Base-by-base conservation (phyloP, 2,888 invertebrate genomes). In the Xanthorhoe designata region DNA sequence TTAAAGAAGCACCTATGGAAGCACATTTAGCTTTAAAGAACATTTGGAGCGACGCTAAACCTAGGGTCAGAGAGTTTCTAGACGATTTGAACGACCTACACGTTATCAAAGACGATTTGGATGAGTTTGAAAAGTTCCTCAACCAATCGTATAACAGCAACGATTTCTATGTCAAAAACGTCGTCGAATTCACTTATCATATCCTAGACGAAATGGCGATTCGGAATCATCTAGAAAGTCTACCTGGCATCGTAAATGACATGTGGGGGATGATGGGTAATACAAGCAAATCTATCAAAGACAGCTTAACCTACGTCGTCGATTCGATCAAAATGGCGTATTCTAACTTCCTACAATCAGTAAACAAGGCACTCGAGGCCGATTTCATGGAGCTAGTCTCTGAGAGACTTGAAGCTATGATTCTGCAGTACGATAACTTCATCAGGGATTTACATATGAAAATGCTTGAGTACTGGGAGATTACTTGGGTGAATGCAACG, bases 191-290 rank as follows among this genome's bases (percentile, higher is more conserved):
- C 64, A 95, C 95, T 0, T 90, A 96, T 47, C 95, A 95, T 58
- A 94, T 97, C 1, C 87, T 97, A 51, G 97, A 98, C 75, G 97
- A 98, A 82, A 92, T 97, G 82, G 96, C 97, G 0, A 94, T 97
- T 54, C 94, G 96, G 65, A 95, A 96, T 68, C 97, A 97, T 81
- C 95, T 97, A 73, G 96, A 97, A 76, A 96, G 96, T 0, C 81
- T 97, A 58, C 97, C 97, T 0, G 96, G 96, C 54, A 96, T 97
- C 24, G 94, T 97, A 0, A 96, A 96, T 55, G 97, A 97, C 84
- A 94, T 97, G 79, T 97, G 97, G 96, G 96, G 96, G 5, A 95
- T 97, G 75, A 96, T 97, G 96, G 97, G 97, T 0, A 97, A 97
- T 61, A 97, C 97, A 0, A 97, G 97, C 8, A 94, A 96, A 73